phyloP scores from a whole-genome alignment of 2,113 vertebrate genomes.

The Phaetusa simplex region DNA sequence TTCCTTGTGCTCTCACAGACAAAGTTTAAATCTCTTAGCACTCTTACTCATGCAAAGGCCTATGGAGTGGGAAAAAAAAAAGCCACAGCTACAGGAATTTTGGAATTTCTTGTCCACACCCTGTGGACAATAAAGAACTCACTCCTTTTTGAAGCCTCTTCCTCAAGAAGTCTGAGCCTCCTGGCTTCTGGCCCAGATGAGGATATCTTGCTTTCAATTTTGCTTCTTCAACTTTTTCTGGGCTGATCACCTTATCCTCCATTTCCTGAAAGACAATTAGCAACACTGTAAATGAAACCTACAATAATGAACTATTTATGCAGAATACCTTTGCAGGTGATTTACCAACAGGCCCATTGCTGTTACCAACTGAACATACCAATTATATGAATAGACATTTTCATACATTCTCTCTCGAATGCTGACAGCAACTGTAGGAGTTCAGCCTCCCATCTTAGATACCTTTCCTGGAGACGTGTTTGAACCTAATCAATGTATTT shows the following conservation, averaged over 20 bases:
- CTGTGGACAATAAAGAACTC: slow-evolving; percentile 66
- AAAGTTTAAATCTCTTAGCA: background rate
- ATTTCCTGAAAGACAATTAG: slow-evolving; percentile 81
- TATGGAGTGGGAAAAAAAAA: background rate
- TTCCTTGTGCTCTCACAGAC: background rate
- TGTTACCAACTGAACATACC: background rate
- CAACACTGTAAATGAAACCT: background rate
- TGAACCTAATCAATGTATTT: background rate
- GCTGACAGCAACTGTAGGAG: background rate
- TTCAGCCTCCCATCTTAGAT: background rate
- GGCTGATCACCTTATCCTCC: slow-evolving; percentile 90
- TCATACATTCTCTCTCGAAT: background rate
- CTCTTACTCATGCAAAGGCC: background rate
- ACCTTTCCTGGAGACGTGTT: background rate
- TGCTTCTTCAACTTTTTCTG: slow-evolving; percentile 94
- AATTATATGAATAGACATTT: background rate
- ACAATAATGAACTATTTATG: background rate
- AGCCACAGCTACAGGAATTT: background rate
- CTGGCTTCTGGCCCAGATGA: slow-evolving; percentile 92
- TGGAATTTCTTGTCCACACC: background rate
- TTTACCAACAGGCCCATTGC: background rate
- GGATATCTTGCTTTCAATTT: slow-evolving; percentile 96
- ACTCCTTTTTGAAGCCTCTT: slow-evolving; percentile 97
- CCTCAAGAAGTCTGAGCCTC: slow-evolving; percentile 95
- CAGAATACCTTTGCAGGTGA: background rate